phyloP scores from a whole-genome alignment of 2,888 invertebrate genomes.

The Dioctria rufipes region DNA sequence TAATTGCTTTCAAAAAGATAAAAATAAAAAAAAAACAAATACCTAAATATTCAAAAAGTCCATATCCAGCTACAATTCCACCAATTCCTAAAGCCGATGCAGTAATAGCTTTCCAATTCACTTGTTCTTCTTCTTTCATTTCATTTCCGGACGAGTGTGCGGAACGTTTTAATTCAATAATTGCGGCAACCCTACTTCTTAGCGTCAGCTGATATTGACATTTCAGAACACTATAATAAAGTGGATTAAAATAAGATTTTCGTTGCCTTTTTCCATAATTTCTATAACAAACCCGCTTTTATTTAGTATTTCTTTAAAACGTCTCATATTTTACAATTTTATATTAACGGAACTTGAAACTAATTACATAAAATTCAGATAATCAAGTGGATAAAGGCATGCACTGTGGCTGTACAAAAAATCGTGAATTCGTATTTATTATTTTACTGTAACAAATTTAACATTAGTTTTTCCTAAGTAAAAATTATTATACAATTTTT shows the following conservation, averaged over 20 bases:
- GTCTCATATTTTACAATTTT: background rate
- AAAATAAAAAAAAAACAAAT: background rate
- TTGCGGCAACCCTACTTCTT: background rate
- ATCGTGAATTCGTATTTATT: too few species aligned
- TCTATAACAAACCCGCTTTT: background rate
- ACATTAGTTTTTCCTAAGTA: too few species aligned
- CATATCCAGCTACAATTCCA: slow-evolving; percentile 62
- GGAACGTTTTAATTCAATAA: background rate
- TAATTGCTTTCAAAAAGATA: too few species aligned
- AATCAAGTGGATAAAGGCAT: too few species aligned
- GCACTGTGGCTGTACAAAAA: too few species aligned
- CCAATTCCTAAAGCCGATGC: slow-evolving; percentile 58
- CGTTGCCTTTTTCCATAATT: too few species aligned
- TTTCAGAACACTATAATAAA: background rate
- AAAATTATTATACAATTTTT: too few species aligned
- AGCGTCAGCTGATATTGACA: slow-evolving; percentile 32
- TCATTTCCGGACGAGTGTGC: background rate
- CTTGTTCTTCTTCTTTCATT: background rate
- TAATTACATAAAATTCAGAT: too few species aligned
- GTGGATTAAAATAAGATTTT: background rate
- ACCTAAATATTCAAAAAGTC: slow-evolving; percentile 58
- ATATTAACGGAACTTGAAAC: too few species aligned
- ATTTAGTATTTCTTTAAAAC: background rate
- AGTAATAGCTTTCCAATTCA: background rate
- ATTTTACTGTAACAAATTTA: too few species aligned